These are phyloP conservation scores for Nephrotoma flavescens DNA, from an alignment of 2,888 invertebrate species.

Conservation along the genomic window DNA sequence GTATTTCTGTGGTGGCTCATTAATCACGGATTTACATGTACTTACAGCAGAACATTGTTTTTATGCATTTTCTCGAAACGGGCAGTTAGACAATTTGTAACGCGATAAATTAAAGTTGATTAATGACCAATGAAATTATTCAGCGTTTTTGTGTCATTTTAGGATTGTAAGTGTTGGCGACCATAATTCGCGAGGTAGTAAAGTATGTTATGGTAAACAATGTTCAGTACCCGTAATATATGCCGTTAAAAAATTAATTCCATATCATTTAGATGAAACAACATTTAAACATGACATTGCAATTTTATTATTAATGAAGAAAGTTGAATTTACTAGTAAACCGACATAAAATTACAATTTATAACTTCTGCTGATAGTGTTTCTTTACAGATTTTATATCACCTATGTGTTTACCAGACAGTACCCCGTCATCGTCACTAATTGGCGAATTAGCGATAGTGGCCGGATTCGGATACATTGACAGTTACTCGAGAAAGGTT, in stretches of 20 bases:
- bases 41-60: neutral
- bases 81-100: neutral
- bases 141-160: neutral
- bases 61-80: neutral
- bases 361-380: neutral
- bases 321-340: neutral
- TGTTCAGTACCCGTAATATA: neutral
- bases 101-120: neutral
- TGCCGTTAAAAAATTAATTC: neutral
- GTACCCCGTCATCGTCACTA: neutral
- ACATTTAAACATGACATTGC: neutral
- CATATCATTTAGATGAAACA: neutral
- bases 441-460: neutral
- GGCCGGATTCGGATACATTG: neutral
- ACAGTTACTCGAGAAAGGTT: neutral
- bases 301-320: neutral
- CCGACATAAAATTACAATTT: neutral
- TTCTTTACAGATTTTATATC: neutral
- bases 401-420: neutral
- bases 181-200: neutral
- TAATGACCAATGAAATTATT: neutral
- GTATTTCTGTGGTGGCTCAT: neutral
- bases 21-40: neutral
- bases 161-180: neutral
- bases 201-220: neutral